These are phyloP conservation scores for Aphelenchoides fujianensis DNA, from an alignment of 1,140 invertebrate species.

Conservation along the genomic window DNA sequence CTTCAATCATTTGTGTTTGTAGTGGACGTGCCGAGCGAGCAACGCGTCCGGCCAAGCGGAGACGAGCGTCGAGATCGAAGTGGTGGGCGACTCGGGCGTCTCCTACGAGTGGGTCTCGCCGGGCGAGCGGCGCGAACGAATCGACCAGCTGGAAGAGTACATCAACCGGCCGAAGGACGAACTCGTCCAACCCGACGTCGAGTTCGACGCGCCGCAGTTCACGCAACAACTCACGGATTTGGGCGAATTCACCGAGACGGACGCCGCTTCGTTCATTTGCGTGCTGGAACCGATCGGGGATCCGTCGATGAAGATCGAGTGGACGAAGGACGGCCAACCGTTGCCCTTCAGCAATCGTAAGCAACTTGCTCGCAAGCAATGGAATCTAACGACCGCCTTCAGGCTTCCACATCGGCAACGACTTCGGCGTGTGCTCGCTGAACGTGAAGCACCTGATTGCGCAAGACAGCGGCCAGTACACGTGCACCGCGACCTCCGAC, in stretches of 20 bases:
- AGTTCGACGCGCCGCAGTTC: slow-evolving; percentile 56
- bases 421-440: slow-evolving; percentile 76
- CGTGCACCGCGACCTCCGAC: slow-evolving; percentile 75
- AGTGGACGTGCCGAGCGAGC: slow-evolving; percentile 79
- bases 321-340: slow-evolving; percentile 85
- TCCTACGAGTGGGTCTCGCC: slow-evolving; percentile 87
- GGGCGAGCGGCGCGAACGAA: slow-evolving; percentile 78
- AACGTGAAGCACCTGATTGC: slow-evolving; percentile 85
- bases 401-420: too few species aligned
- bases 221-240: slow-evolving; percentile 52
- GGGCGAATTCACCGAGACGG: slow-evolving; percentile 72
- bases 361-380: too few species aligned
- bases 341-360: slow-evolving; percentile 76
- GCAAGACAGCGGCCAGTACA: slow-evolving; percentile 76
- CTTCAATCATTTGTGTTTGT: too few species aligned
- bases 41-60: slow-evolving; percentile 87
- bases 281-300: slow-evolving; percentile 87
- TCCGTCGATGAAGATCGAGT: slow-evolving; percentile 87
- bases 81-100: slow-evolving; percentile 75
- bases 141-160: slow-evolving; percentile 57
- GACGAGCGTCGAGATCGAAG: slow-evolving; percentile 69
- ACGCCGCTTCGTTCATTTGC: slow-evolving; percentile 86
- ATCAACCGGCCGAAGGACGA: slow-evolving; percentile 55
- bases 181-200: slow-evolving; percentile 43
- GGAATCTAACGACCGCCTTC: too few species aligned